These are phyloP conservation scores for Myathropa florea DNA, from an alignment of 2,888 invertebrate species.

Conservation along the genomic window DNA sequence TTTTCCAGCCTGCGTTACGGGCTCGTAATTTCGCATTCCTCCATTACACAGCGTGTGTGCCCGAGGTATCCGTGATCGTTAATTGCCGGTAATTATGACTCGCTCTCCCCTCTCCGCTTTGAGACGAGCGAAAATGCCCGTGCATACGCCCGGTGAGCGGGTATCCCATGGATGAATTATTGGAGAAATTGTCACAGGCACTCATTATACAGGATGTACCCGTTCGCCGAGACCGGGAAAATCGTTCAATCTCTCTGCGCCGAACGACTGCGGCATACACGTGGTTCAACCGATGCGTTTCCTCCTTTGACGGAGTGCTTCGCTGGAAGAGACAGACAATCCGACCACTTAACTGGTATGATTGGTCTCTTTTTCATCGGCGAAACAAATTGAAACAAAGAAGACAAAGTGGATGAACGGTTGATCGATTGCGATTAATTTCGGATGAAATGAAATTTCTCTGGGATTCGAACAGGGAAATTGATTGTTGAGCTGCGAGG, in stretches of 20 bases:
- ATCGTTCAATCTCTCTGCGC: neutral
- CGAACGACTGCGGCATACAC: slow-evolving; percentile 4
- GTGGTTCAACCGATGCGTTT: neutral
- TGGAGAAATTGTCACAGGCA: slow-evolving; percentile 49
- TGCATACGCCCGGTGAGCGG: too few species aligned
- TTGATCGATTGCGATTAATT: slow-evolving; percentile 22
- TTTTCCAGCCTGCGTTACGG: neutral
- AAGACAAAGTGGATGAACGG: neutral
- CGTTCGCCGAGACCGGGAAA: neutral
- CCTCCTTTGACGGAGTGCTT: neutral
- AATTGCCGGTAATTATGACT: slow-evolving; percentile 56
- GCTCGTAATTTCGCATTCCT: slow-evolving; percentile 25
- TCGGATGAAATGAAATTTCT: neutral
- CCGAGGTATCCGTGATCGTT: slow-evolving; percentile 27
- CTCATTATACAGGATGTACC: slow-evolving; percentile 1
- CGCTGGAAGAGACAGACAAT: neutral
- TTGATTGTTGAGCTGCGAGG: neutral
- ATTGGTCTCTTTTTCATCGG: slow-evolving; percentile 3
- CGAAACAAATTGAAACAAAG: slow-evolving; percentile 4
- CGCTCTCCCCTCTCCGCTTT: slow-evolving; percentile 10
- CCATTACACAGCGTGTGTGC: slow-evolving; percentile 9
- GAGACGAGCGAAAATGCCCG: slow-evolving; percentile 22
- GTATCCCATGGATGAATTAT: slow-evolving; percentile 43
- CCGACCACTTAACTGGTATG: slow-evolving; percentile 7
- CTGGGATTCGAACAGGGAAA: neutral